Conservation (phyloP, 1,140 invertebrate species). For the Anoplolepis gracilipes region DNA sequence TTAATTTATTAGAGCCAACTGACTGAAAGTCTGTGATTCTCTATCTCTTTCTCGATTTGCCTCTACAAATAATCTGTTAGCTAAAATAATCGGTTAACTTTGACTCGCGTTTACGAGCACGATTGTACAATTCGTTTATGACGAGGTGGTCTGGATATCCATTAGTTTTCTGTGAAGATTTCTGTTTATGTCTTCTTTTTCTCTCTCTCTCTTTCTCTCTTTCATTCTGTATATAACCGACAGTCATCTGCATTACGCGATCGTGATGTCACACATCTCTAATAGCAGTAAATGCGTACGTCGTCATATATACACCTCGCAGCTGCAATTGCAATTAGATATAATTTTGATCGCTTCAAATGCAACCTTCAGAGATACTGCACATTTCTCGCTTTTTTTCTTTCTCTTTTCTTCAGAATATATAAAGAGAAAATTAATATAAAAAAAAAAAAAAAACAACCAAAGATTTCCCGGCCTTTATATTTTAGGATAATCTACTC, state of each 20-base stretch:
- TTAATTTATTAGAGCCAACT: not conserved
- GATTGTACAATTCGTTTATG: not conserved
- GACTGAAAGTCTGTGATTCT: not conserved
- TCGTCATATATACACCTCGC: not conserved
- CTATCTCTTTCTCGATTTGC: not conserved
- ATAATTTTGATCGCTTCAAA: not conserved
- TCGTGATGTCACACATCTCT: conserved; percentile 57
- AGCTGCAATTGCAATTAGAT: conserved; percentile 3
- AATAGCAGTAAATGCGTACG: conserved; percentile 33
- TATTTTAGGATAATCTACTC: not conserved
- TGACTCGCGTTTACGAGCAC: conserved; percentile 20
- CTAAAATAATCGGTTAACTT: conserved; percentile 4
- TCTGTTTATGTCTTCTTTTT: not conserved
- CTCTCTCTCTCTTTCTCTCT: not conserved
- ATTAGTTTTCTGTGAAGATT: conserved; percentile 9
- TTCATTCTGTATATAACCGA: not conserved
- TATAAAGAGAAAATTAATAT: not conserved
- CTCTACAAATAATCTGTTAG: not conserved
- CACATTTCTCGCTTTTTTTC: not conserved
- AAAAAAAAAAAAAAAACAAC: not conserved
- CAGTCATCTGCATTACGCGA: conserved; percentile 39
- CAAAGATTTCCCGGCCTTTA: not conserved
- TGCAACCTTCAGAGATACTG: not conserved
- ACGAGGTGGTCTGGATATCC: not conserved
- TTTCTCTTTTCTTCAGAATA: not conserved